Evolutionary conservation across 1,140 invertebrate species (phyloP).

Genomic region (Drosophila prosaltans): DNA sequence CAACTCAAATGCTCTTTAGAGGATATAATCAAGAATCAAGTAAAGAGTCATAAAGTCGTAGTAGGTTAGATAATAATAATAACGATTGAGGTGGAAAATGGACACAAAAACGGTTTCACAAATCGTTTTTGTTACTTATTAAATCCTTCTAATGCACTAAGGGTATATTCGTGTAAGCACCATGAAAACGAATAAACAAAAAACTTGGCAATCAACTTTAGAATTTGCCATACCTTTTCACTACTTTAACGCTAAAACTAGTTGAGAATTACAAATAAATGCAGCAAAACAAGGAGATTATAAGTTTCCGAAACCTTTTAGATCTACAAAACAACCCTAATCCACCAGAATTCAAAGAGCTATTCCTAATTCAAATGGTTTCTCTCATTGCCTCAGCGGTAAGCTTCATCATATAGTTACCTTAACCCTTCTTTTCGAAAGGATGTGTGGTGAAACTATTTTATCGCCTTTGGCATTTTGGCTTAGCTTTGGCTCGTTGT

Average conservation of each 20-base stretch:
- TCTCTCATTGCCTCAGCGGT: not conserved
- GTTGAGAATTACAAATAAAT: too few species aligned
- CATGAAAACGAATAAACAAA: too few species aligned
- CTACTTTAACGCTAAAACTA: too few species aligned
- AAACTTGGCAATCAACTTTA: too few species aligned
- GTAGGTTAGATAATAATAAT: not conserved
- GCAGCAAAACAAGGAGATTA: too few species aligned
- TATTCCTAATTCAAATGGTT: too few species aligned
- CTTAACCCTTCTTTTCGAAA: not conserved
- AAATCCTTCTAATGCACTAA: too few species aligned
- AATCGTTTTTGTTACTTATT: not conserved
- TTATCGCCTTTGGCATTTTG: constrained; percentile 63
- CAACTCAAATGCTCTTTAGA: constrained; percentile 1
- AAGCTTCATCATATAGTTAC: not conserved
- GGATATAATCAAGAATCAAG: not conserved
- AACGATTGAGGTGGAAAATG: not conserved
- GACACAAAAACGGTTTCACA: not conserved
- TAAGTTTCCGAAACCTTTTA: too few species aligned
- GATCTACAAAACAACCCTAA: too few species aligned
- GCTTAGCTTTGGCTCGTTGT: constrained; percentile 19
- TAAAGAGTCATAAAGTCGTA: not conserved
- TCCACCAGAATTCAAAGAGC: too few species aligned
- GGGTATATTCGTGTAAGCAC: too few species aligned
- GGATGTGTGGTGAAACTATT: constrained; percentile 51
- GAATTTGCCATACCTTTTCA: too few species aligned